Evolutionary conservation across 2,113 vertebrate genomes (phyloP).

Genomic region (Patagioenas fasciata): DNA sequence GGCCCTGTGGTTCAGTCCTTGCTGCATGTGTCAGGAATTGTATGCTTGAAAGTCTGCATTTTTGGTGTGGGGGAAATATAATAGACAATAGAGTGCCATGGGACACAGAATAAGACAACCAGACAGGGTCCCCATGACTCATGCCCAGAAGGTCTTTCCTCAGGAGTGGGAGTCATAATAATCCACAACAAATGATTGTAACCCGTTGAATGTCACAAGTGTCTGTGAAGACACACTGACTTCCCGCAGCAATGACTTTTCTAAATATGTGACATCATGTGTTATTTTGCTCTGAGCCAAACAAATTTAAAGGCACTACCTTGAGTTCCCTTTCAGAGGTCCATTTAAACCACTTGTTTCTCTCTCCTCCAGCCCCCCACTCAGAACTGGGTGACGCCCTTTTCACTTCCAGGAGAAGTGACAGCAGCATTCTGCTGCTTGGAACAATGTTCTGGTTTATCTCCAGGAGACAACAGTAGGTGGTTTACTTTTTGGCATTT

Average conservation of each 20-base stretch:
- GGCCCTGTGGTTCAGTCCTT: not conserved
- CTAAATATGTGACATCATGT: not conserved
- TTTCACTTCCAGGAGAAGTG: constrained; percentile 43
- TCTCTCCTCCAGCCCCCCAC: not conserved
- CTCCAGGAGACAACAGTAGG: constrained; percentile 52
- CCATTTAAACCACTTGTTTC: not conserved
- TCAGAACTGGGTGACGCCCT: not conserved
- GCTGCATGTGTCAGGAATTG: not conserved
- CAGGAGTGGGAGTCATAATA: constrained; percentile 58
- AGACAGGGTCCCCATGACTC: constrained; percentile 54
- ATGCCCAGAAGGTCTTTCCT: constrained; percentile 65
- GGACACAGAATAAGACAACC: constrained; percentile 48
- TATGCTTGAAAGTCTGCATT: not conserved
- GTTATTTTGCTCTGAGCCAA: not conserved
- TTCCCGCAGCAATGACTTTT: not conserved
- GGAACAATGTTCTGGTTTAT: constrained; percentile 49
- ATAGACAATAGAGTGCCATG: constrained; percentile 56
- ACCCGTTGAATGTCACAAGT: constrained; percentile 11
- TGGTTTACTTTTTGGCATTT: constrained; percentile 39
- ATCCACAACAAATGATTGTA: constrained; percentile 63
- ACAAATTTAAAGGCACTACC: constrained; percentile 6
- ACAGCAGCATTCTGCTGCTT: constrained; percentile 41
- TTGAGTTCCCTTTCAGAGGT: constrained; percentile 1
- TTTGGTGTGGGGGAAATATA: constrained; percentile 33
- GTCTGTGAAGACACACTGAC: not conserved